Conservation (phyloP, 2,113 vertebrate species). For the Thymallus thymallus region DNA sequence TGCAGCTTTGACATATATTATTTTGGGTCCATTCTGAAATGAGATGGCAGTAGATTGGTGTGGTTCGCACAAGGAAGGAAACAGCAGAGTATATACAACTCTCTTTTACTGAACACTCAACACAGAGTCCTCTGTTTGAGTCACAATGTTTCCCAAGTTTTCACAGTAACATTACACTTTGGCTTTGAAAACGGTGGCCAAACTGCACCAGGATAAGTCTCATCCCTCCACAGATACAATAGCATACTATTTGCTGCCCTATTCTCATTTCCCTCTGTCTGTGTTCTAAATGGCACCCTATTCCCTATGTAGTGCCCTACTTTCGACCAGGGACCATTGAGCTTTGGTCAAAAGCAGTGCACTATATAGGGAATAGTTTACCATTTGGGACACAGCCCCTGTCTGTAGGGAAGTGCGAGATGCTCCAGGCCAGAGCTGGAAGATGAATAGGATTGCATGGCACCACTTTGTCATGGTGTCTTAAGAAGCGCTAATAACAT, state of each 20-base stretch:
- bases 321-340: too few species aligned
- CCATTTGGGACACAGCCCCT: too few species aligned
- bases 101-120: not conserved
- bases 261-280: slow-evolving; percentile 69
- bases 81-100: not conserved
- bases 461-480: slow-evolving; percentile 72
- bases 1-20: slow-evolving; percentile 6
- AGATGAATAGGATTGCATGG: slow-evolving; percentile 67
- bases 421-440: slow-evolving; percentile 68
- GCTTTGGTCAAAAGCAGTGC: too few species aligned
- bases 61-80: not conserved
- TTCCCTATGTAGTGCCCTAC: too few species aligned
- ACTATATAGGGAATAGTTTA: too few species aligned
- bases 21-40: not conserved
- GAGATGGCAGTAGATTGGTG: not conserved
- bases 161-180: not conserved
- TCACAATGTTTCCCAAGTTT: not conserved
- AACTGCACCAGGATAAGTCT: slow-evolving; percentile 67
- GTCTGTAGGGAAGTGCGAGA: slow-evolving; percentile 48
- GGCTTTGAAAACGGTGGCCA: slow-evolving; percentile 64
- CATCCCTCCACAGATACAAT: slow-evolving; percentile 63
- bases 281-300: too few species aligned
- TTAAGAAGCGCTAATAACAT: slow-evolving; percentile 64
- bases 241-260: slow-evolving; percentile 52
- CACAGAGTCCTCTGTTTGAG: not conserved